Base-by-base conservation (phyloP, 2,113 vertebrate genomes). In the Ictidomys tridecemlineatus region DNA sequence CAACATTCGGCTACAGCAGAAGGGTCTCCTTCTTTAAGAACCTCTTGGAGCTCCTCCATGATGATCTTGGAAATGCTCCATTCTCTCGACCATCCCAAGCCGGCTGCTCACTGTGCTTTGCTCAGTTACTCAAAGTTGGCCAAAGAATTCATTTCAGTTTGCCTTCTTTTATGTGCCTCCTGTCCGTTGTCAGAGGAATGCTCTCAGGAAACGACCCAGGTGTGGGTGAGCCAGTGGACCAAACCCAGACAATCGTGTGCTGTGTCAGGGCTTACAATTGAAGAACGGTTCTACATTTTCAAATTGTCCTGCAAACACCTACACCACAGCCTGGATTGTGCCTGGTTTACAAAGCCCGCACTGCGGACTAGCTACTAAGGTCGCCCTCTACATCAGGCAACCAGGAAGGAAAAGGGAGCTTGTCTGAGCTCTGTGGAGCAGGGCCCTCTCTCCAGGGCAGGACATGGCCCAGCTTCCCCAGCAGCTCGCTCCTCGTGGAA, bases 131-230 rank as follows among this genome's bases (percentile, higher is more conserved):
- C 14, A 18, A 11, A 30, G 48, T 17, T 37, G 22, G 16, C 51
- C 7, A 9, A 5, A 28, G 12, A 24, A 9, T 32, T 30, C 39
- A 48, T 8, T 37, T 20, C 14, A 5, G 0, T 12, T 6, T 42
- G 39, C 16, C 11, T 8, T 53, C 0, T 24, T 28, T 2, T n/a
- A 8, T 28, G 16, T 37, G 18, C 22, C 17, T 14, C 16, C n/a
- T 34, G 24, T 8, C 1, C 2, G 1, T 32, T 1, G 10, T 45
- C n/a, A 42, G 45, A 1, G 7, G 8, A 53, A 2, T 2, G 0
- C 0, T 2, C 18, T 85, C 14, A 42, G 72, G 45, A 80, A 37
- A 13, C 1, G 26, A 51, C 0, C 2, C 70, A 1, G 53, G 24
- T 5, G 24, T 4, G 2, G 18, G 16, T 3, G 5, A 51, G 20